These are phyloP conservation scores for Acanthurus leucopareius DNA, from an alignment of 2,797 vertebrate genomes.

Conservation along the genomic window DNA sequence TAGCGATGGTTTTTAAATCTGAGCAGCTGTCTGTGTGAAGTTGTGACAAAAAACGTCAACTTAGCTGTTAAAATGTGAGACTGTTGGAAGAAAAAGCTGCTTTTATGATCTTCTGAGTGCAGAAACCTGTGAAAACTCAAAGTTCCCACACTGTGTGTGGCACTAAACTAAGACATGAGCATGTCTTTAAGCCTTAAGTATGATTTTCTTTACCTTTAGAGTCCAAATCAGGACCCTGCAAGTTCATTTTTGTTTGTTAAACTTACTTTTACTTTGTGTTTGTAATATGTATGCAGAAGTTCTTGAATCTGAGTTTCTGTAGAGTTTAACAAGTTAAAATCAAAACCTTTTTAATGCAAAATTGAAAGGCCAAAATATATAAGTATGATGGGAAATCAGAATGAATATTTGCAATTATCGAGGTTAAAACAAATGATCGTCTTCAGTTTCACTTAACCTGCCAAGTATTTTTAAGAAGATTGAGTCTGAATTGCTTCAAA, in stretches of 20 bases:
- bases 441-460: background rate
- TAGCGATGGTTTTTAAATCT: too few species aligned
- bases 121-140: background rate
- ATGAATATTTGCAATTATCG: background rate
- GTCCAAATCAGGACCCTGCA: too few species aligned
- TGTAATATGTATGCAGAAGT: background rate
- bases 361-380: too few species aligned
- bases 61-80: too few species aligned
- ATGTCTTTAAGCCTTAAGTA: background rate
- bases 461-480: background rate
- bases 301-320: background rate
- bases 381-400: background rate
- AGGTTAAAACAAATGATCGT: background rate
- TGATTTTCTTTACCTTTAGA: background rate
- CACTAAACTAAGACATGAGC: background rate
- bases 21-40: too few species aligned
- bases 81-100: too few species aligned
- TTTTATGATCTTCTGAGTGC: background rate
- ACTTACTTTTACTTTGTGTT: background rate
- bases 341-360: background rate
- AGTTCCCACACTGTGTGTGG: constrained; percentile 6
- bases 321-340: background rate
- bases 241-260: background rate
- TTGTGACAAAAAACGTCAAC: too few species aligned
- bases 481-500: too few species aligned